These are phyloP conservation scores for Xenopus laevis DNA, from an alignment of 2,113 vertebrate species.

Conservation along the genomic window DNA sequence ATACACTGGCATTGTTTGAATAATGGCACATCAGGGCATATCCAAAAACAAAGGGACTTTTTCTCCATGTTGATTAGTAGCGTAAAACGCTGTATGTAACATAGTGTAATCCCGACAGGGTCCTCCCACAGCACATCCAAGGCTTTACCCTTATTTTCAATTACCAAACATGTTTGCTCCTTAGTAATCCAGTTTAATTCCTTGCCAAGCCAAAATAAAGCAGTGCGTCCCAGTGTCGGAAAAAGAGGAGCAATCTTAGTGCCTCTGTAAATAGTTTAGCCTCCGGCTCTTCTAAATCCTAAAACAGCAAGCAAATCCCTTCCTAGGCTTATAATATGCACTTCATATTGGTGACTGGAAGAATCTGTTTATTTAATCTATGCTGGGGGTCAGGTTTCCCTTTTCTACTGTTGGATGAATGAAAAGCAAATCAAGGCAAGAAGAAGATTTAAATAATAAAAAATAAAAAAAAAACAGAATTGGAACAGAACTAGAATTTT, in stretches of 20 bases:
- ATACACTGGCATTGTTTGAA: no score
- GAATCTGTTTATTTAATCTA: constrained; percentile 76
- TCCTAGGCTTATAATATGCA: constrained; percentile 74
- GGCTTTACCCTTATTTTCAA: constrained; percentile 71
- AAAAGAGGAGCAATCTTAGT: constrained; percentile 70
- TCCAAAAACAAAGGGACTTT: constrained; percentile 41
- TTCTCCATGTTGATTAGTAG: constrained; percentile 64
- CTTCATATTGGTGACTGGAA: constrained; percentile 77
- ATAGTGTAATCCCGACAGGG: constrained; percentile 68
- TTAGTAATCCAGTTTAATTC: constrained; percentile 81
- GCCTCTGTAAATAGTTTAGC: constrained; percentile 78
- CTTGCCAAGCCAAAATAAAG: constrained; percentile 70
- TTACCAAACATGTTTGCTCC: constrained; percentile 74
- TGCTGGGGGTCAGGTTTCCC: constrained; percentile 63
- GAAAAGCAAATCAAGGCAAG: constrained; percentile 51
- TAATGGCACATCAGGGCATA: no score
- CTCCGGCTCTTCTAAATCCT: constrained; percentile 75
- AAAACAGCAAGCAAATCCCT: constrained; percentile 78
- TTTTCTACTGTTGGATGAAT: constrained; percentile 52
- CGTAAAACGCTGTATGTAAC: constrained; percentile 58
- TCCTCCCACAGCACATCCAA: constrained; percentile 58
- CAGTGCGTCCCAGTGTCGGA: constrained; percentile 66
- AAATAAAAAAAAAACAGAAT: no score
- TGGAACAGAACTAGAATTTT: no score
- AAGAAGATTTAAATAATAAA: no score